Evolutionary conservation across 2,888 invertebrate species (phyloP), one percentile per base, ranked within the genome.

Genomic region (Taenaris catops): DNA sequence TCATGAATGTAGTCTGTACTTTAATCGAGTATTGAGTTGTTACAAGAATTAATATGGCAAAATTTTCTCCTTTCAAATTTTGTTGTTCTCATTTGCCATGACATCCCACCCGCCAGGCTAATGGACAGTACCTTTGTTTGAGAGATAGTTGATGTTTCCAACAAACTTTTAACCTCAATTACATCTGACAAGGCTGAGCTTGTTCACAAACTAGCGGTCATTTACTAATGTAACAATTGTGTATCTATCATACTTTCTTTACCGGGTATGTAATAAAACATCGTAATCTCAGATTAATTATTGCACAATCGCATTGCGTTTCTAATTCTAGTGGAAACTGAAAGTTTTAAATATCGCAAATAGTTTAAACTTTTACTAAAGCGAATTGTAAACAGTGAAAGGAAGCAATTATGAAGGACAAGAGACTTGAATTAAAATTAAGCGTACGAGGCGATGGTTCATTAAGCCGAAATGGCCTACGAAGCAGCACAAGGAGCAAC

Each of bases 381-480:
- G 24, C 10, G 12, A 21, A 23, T 27, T 8, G 20, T 24, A 8
- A 50, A 48, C 25, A 39, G 45, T 37, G 49, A 49, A 41, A 41
- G 26, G 43, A 42, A 50, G 24, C 44, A 51, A 76, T 43, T 43
- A 86, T 86, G 86, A 86, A 72, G 68, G 76, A 86, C 51, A 83
- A 80, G 65, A 78, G 81, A 66, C 58, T 87, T 16, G 75, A 87
- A 69, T 61, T 87, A 36, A 87, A 73, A 48, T 54, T 87, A 41
- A 87, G 81, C 55, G 86, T 87, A 37, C 76, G 83, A 19, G 84
- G 86, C 19, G 87, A 87, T 41, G 80, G 84, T 45, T 80, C 86
- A 29, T 51, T 86, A 43, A 71, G 67, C 40, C 67, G 86, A 24
- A 75, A 75, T 54, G 71, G 71, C 51, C 52, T 63, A 8, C 65